phyloP scores from a whole-genome alignment of 2,888 invertebrate genomes.

The Baronia brevicornis region DNA sequence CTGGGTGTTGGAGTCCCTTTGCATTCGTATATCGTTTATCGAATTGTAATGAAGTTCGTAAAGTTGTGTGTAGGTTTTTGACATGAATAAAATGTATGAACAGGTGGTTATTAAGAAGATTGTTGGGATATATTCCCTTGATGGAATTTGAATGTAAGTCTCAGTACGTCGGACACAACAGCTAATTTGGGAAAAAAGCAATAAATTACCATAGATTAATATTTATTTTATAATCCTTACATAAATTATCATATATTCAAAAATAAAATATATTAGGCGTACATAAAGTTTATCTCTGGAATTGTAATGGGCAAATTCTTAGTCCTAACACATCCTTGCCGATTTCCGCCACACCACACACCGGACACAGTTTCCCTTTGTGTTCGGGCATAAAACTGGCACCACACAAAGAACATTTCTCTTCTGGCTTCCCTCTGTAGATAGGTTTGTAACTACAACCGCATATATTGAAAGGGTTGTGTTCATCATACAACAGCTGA shows the following conservation, averaged over 20 bases:
- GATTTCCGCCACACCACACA: conserved; percentile 92
- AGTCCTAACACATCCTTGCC: conserved; percentile 93
- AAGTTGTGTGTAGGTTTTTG: too few relatives aligned
- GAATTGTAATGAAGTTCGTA: too few relatives aligned
- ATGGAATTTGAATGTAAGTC: too few relatives aligned
- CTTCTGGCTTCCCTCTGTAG: conserved; percentile 95
- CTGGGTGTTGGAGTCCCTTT: too few relatives aligned
- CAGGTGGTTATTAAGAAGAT: too few relatives aligned
- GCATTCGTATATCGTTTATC: too few relatives aligned
- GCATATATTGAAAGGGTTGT: conserved; percentile 97
- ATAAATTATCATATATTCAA: conserved; percentile 11
- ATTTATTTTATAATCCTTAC: conserved; percentile 1
- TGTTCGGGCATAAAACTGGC: conserved; percentile 91
- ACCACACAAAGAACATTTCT: conserved; percentile 93
- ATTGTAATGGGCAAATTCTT: conserved; percentile 81
- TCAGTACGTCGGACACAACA: too few relatives aligned
- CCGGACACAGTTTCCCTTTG: conserved; percentile 89
- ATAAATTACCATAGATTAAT: too few relatives aligned
- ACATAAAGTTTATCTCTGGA: conserved; percentile 52
- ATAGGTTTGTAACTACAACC: conserved; percentile 94
- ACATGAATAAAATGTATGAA: too few relatives aligned
- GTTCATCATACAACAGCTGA: conserved; percentile 93
- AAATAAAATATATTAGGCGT: background rate
- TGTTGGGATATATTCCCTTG: too few relatives aligned
- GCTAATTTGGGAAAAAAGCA: too few relatives aligned